Evolutionary conservation across 2,113 vertebrate genomes (phyloP).

Genomic region (Oreochromis niloticus): DNA sequence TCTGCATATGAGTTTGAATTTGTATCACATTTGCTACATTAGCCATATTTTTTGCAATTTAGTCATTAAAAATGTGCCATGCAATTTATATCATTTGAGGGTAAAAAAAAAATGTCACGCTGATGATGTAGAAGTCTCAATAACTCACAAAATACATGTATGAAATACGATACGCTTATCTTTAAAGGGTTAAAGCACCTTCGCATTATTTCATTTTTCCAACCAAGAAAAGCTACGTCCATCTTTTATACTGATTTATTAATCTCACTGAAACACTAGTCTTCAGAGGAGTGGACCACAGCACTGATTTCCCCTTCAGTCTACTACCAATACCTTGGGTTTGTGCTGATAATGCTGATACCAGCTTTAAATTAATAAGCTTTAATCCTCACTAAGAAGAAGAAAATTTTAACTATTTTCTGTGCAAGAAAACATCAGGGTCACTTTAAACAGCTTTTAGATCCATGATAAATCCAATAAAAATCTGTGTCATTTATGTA

Average conservation of each 20-base stretch:
- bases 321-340: background rate
- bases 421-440: background rate
- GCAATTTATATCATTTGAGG: background rate
- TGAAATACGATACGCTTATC: fast-evolving
- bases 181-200: background rate
- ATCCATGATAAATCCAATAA: background rate
- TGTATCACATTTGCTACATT: no score
- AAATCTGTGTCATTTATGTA: fast-evolving
- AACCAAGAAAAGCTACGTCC: fast-evolving
- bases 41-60: no score
- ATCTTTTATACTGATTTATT: background rate
- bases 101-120: fast-evolving
- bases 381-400: background rate
- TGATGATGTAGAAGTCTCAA: background rate
- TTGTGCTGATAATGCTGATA: background rate
- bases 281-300: background rate
- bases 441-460: background rate
- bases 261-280: background rate
- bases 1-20: background rate
- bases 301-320: background rate
- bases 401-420: background rate
- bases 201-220: background rate
- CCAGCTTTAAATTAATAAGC: background rate
- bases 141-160: background rate
- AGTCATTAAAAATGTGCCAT: background rate